These are phyloP conservation scores for Azorinus chamasolen DNA, from an alignment of 2,888 invertebrate genomes.

Conservation along the genomic window DNA sequence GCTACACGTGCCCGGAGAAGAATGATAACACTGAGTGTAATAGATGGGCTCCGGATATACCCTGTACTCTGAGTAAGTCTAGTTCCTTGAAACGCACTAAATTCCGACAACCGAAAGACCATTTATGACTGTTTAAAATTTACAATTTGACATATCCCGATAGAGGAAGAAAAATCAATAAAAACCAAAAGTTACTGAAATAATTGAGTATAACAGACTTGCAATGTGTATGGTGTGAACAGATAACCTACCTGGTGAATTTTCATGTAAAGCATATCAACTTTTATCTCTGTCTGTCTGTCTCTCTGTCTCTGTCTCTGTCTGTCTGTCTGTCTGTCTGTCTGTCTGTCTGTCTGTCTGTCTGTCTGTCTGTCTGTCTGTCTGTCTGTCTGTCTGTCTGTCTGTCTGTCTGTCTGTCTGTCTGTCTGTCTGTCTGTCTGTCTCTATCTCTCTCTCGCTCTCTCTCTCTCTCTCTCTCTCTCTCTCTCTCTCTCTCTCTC, in stretches of 20 bases:
- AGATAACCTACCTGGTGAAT: no score
- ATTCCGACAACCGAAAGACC: no score
- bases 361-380: constrained; percentile 3
- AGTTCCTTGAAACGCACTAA: no score
- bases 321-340: constrained; percentile 3
- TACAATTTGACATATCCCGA: no score
- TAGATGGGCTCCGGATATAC: constrained; percentile 72
- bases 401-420: constrained; percentile 1
- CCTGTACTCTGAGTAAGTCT: constrained; percentile 64
- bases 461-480: no score
- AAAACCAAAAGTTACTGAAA: not conserved
- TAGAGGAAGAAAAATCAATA: not conserved
- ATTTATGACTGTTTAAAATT: no score
- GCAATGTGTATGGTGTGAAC: no score
- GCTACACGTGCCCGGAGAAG: constrained; percentile 72
- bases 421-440: not conserved
- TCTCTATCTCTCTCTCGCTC: no score
- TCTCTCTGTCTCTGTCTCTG: not conserved
- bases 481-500: not conserved
- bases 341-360: constrained; percentile 3
- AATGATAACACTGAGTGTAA: constrained; percentile 70
- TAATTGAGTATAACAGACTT: not conserved
- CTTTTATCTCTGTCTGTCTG: constrained; percentile 3
- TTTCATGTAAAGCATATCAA: no score
- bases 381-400: constrained; percentile 3